phyloP scores from a whole-genome alignment of 2,888 invertebrate species.

The Apotomis betuletana region DNA sequence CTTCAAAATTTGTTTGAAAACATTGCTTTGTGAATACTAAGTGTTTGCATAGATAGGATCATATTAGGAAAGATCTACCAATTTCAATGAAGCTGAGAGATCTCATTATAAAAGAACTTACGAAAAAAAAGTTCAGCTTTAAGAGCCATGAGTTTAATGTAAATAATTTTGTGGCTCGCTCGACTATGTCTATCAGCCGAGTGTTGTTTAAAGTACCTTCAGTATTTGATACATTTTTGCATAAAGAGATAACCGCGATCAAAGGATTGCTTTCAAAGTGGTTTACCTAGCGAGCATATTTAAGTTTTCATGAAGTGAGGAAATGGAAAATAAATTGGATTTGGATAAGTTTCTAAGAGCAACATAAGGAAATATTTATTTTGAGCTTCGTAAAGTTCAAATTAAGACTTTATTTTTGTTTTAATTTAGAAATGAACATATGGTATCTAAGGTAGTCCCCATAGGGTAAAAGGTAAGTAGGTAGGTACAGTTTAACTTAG shows the following conservation, averaged over 20 bases:
- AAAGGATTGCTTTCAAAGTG: conserved; percentile 82
- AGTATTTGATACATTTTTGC: conserved; percentile 78
- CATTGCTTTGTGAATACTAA: conserved; percentile 58
- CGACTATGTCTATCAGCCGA: neutral
- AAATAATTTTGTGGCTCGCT: neutral
- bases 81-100: no score
- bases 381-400: conserved; percentile 64
- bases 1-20: conserved; percentile 47
- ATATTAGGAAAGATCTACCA: no score
- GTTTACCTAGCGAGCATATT: conserved; percentile 81
- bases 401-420: conserved; percentile 51
- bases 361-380: conserved; percentile 72
- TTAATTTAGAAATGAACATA: conserved; percentile 1
- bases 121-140: no score
- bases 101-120: no score
- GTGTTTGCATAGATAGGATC: conserved; percentile 6
- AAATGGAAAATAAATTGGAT: conserved; percentile 83
- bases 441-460: no score
- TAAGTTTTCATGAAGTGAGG: conserved; percentile 83
- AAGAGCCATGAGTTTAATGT: no score
- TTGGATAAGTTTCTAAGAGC: conserved; percentile 80
- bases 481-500: no score
- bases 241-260: conserved; percentile 79
- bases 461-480: neutral
- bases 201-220: conserved; percentile 48